These are phyloP conservation scores for Parochlus steinenii DNA, from an alignment of 2,888 invertebrate species.

Conservation along the genomic window DNA sequence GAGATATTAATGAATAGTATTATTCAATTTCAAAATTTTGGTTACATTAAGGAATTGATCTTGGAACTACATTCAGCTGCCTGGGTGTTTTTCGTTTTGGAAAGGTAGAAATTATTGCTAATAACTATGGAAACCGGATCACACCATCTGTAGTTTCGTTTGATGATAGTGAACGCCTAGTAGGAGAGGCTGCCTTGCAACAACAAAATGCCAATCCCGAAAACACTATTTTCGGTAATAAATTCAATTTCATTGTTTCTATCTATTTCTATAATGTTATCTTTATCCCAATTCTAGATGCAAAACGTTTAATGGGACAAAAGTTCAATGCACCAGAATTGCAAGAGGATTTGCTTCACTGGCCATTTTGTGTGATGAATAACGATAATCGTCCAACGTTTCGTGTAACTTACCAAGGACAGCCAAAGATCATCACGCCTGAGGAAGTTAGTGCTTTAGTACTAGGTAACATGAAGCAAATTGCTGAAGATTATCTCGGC, in stretches of 20 bases:
- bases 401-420: conserved; percentile 73
- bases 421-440: conserved; percentile 72
- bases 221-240: conserved; percentile 72
- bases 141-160: conserved; percentile 68
- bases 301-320: conserved; percentile 84
- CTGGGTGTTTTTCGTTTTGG: conserved; percentile 88
- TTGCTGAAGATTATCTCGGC: conserved; percentile 76
- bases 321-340: conserved; percentile 76
- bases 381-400: conserved; percentile 69
- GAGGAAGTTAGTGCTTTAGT: conserved; percentile 91
- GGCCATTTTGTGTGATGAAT: conserved; percentile 78
- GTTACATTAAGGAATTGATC: conserved; percentile 96
- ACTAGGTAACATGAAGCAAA: conserved; percentile 84
- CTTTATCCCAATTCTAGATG: conserved; percentile 43
- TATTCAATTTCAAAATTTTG: too few relatives aligned
- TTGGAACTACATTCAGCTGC: conserved; percentile 90
- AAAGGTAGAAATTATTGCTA: conserved; percentile 79
- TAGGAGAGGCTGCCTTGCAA: conserved; percentile 71
- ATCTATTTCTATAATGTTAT: neutral
- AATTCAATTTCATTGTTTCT: conserved; percentile 15
- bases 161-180: conserved; percentile 67
- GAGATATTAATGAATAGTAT: too few relatives aligned
- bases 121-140: conserved; percentile 80
- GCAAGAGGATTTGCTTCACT: conserved; percentile 85
- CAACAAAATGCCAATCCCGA: conserved; percentile 78